Conservation (phyloP, 2,888 invertebrate genomes). For the Pseudeuparius sepicola region DNA sequence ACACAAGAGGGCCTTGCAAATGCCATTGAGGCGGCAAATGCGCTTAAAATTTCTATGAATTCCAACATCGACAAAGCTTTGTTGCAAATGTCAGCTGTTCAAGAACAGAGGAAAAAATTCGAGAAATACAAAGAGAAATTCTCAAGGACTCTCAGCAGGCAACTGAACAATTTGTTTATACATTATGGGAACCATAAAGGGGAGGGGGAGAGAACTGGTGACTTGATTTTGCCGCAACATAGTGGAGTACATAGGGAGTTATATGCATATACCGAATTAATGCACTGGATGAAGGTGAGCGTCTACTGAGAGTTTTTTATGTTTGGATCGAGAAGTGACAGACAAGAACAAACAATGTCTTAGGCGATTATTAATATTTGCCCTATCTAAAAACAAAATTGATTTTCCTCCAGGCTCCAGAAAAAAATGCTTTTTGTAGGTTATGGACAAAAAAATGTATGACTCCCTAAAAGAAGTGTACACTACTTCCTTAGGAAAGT, state of each 20-base stretch:
- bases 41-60: slow-evolving; percentile 64
- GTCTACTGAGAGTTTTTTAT: no score
- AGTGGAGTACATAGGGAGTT: slow-evolving; percentile 76
- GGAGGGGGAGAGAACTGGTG: slow-evolving; percentile 44
- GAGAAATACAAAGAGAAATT: slow-evolving; percentile 71
- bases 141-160: slow-evolving; percentile 73
- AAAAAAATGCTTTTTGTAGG: slow-evolving; percentile 26
- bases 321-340: no score
- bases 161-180: slow-evolving; percentile 90
- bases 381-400: no score
- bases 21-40: slow-evolving; percentile 61
- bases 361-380: no score
- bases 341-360: no score
- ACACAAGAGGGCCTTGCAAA: slow-evolving; percentile 50
- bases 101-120: slow-evolving; percentile 69
- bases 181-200: slow-evolving; percentile 74
- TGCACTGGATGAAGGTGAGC: slow-evolving; percentile 75
- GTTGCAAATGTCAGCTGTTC: slow-evolving; percentile 60
- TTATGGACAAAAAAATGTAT: slow-evolving; percentile 76
- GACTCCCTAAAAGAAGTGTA: slow-evolving; percentile 74
- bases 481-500: slow-evolving; percentile 70
- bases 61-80: slow-evolving; percentile 54
- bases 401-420: no score
- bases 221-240: slow-evolving; percentile 60
- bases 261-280: slow-evolving; percentile 76